Percentiles rank a stretch among this genome's conserved stretches.
Conservation (phyloP, 92 coral and sea anemone genomes). For the Pocillopora grandis region DNA sequence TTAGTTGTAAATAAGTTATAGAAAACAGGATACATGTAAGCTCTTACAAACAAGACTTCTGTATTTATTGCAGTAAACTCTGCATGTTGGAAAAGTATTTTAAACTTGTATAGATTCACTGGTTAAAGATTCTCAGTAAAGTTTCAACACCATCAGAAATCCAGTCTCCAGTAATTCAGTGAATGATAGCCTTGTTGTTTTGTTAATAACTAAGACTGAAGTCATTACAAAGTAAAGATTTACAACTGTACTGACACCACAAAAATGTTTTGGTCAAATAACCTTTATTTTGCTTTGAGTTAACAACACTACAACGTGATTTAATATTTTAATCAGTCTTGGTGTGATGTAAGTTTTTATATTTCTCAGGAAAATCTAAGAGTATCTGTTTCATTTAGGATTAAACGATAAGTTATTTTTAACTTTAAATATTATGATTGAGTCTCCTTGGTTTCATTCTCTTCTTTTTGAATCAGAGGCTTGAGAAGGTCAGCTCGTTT, state of each 20-base stretch:
- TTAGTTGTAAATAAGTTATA: too few relatives aligned
- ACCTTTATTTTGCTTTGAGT: neutral
- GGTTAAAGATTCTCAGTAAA: too few relatives aligned
- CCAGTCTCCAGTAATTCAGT: too few relatives aligned
- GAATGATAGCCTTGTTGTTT: too few relatives aligned
- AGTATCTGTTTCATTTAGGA: neutral
- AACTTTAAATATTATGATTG: neutral
- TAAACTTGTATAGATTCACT: too few relatives aligned
- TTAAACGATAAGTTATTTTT: neutral
- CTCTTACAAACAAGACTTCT: too few relatives aligned
- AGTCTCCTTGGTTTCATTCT: conserved; percentile 30
- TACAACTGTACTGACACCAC: neutral
- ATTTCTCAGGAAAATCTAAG: conserved; percentile 3
- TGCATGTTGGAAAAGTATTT: too few relatives aligned
- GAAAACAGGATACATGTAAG: too few relatives aligned
- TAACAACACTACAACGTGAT: conserved; percentile 14
- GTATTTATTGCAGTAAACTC: too few relatives aligned
- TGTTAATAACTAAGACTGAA: too few relatives aligned
- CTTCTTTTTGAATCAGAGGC: conserved; percentile 26
- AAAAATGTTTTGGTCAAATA: neutral
- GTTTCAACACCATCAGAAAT: too few relatives aligned
- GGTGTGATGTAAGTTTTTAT: neutral
- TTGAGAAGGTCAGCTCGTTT: conserved; percentile 33
- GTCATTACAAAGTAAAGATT: too few relatives aligned
- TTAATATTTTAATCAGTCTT: neutral